Evolutionary conservation across 2,797 vertebrate genomes (phyloP).

Genomic region (Acipenser oxyrinchus): DNA sequence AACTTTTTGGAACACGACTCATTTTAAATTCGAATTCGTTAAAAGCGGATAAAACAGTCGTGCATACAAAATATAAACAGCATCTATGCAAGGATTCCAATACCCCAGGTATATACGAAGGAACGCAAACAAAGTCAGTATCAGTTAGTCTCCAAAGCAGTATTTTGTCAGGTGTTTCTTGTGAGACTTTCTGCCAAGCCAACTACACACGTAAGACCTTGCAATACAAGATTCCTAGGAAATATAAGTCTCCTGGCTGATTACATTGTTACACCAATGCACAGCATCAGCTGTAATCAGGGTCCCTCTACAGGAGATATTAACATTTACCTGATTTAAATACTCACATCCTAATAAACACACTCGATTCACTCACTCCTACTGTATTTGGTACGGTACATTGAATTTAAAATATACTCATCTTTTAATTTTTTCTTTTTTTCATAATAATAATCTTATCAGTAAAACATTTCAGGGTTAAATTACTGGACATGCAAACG

Average conservation of each 20-base stretch:
- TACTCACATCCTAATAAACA: no score
- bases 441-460: no score
- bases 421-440: no score
- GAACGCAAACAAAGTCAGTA: slow-evolving; percentile 63
- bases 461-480: no score
- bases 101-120: slow-evolving; percentile 43
- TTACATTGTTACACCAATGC: slow-evolving; percentile 61
- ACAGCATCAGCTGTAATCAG: slow-evolving; percentile 64
- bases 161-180: slow-evolving; percentile 58
- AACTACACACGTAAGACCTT: slow-evolving; percentile 52
- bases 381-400: no score
- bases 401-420: no score
- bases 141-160: slow-evolving; percentile 60
- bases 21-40: no score
- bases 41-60: no score
- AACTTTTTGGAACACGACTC: no score
- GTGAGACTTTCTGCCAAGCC: slow-evolving; percentile 55
- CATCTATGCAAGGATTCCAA: slow-evolving; percentile 35
- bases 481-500: no score
- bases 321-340: slow-evolving; percentile 64
- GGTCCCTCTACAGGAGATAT: slow-evolving; percentile 72
- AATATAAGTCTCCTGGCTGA: slow-evolving; percentile 54
- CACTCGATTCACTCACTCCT: no score
- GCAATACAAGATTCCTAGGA: slow-evolving; percentile 49
- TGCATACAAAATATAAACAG: slow-evolving; percentile 21